These are phyloP conservation scores for Luffia ferchaultella DNA, from an alignment of 2,888 invertebrate genomes.

Conservation along the genomic window DNA sequence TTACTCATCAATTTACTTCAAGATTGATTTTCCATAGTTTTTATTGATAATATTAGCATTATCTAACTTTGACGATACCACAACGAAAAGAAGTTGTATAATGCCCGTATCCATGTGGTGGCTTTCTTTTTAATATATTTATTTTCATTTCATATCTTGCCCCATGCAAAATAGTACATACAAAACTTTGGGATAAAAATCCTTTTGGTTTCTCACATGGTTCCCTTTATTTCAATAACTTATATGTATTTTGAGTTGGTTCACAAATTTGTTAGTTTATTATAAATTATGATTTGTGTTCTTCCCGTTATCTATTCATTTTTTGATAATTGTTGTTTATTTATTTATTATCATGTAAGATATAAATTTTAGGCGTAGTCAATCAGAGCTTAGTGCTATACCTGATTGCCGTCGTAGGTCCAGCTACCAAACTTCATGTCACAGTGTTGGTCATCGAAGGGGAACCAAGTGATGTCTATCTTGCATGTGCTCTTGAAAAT, in stretches of 20 bases:
- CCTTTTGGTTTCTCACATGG: slow-evolving; percentile 75
- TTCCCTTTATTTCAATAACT: slow-evolving; percentile 60
- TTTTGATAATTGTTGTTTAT: too few relatives aligned
- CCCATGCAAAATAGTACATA: slow-evolving; percentile 86
- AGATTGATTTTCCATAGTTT: too few relatives aligned
- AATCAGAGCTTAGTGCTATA: slow-evolving; percentile 38
- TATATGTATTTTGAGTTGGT: background rate
- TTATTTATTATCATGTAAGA: background rate
- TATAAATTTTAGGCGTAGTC: background rate
- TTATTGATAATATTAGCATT: too few relatives aligned
- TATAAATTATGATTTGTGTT: background rate
- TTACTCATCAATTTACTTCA: too few relatives aligned
- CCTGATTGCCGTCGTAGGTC: slow-evolving; percentile 99
- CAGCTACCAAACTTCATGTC: slow-evolving; percentile 99
- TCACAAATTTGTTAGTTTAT: background rate
- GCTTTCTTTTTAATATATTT: background rate
- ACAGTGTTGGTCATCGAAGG: slow-evolving; percentile 99
- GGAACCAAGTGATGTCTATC: slow-evolving; percentile 99
- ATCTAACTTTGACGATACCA: too few relatives aligned
- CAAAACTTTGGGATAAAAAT: slow-evolving; percentile 59
- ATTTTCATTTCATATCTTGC: slow-evolving; percentile 42
- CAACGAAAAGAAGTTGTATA: too few relatives aligned
- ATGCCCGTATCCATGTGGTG: background rate
- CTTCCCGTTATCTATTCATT: too few relatives aligned
- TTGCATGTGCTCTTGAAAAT: slow-evolving; percentile 99